These are phyloP conservation scores for Dryobota labecula DNA, from an alignment of 2,888 invertebrate genomes.

Conservation along the genomic window DNA sequence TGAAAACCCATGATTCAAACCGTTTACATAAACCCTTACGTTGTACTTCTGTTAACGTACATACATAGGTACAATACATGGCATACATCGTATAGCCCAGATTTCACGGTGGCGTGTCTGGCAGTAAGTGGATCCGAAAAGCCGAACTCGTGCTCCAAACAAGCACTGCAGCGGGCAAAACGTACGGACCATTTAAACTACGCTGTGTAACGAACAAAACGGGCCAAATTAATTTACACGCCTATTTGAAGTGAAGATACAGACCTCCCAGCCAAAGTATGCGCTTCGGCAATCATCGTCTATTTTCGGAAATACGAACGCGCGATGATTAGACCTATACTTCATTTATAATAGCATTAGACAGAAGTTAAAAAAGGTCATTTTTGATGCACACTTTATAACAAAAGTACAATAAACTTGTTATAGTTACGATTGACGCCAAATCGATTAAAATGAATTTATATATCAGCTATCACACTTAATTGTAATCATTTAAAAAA, in stretches of 20 bases:
- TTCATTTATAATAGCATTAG: too few species aligned
- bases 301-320: not conserved
- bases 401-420: too few species aligned
- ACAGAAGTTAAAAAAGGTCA: too few species aligned
- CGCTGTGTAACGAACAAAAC: slow-evolving; percentile 23
- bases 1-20: slow-evolving; percentile 30
- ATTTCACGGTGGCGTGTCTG: slow-evolving; percentile 41
- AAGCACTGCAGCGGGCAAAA: slow-evolving; percentile 40
- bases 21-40: slow-evolving; percentile 34
- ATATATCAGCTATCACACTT: too few species aligned
- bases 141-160: slow-evolving; percentile 27
- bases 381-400: too few species aligned
- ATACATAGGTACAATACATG: slow-evolving; percentile 2
- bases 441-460: too few species aligned
- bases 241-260: not conserved
- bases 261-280: not conserved
- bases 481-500: too few species aligned
- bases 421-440: too few species aligned
- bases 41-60: slow-evolving; percentile 6
- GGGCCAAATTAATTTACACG: slow-evolving; percentile 9
- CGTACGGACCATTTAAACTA: slow-evolving; percentile 27
- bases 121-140: slow-evolving; percentile 50
- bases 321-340: not conserved
- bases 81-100: slow-evolving; percentile 5
- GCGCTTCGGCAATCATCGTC: not conserved